Conservation (phyloP, 2,888 invertebrate species). For the Cotesia congregata region DNA sequence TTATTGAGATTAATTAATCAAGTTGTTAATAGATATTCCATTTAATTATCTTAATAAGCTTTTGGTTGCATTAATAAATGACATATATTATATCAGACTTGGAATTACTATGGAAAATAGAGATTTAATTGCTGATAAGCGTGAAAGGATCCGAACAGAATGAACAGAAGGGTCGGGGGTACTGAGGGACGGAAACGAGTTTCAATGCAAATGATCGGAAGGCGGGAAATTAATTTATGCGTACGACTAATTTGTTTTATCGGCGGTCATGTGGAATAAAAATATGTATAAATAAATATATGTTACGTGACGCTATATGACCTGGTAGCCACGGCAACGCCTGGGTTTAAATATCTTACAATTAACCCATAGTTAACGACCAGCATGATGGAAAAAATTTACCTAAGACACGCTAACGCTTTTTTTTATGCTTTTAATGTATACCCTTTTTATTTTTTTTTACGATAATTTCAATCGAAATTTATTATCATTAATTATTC, state of each 20-base stretch:
- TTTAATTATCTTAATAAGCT: background rate
- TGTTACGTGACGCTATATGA: background rate
- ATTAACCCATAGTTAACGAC: background rate
- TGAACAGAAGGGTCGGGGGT: background rate
- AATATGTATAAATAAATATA: background rate
- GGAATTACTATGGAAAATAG: background rate
- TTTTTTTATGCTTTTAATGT: background rate
- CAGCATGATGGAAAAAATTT: background rate
- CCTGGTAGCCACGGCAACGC: background rate
- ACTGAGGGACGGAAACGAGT: background rate
- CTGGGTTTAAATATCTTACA: background rate
- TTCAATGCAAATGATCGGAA: background rate
- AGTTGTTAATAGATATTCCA: background rate
- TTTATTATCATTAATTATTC: background rate
- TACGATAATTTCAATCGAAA: background rate
- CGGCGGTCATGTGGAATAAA: constrained; percentile 7
- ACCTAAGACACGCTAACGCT: background rate
- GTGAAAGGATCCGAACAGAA: background rate
- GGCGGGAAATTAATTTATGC: constrained; percentile 1
- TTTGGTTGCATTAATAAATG: background rate
- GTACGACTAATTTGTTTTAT: background rate
- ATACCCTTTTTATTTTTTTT: background rate
- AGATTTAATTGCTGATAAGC: background rate
- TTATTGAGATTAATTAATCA: background rate
- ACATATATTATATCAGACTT: background rate